Percentiles rank a stretch among this genome's conserved stretches.
Evolutionary conservation across 2,888 invertebrate genomes (phyloP).

Genomic region (Crematogaster levior): DNA sequence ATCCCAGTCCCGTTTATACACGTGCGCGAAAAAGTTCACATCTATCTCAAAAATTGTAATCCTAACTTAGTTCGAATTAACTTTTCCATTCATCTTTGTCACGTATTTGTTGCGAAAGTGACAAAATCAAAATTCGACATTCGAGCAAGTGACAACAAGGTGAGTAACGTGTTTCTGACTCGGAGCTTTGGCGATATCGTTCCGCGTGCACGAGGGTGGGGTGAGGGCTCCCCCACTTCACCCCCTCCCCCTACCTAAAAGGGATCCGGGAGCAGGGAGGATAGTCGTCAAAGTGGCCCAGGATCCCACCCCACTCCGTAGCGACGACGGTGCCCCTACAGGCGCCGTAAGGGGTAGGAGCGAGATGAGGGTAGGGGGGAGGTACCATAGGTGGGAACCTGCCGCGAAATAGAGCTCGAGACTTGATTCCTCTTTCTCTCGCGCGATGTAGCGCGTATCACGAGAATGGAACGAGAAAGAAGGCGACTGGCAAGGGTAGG

Average conservation of each 20-base stretch:
- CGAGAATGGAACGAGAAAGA: conserved; percentile 75
- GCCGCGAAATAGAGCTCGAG: conserved; percentile 78
- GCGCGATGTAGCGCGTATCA: conserved; percentile 58
- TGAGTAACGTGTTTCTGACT: conserved; percentile 50
- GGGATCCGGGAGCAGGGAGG: conserved; percentile 77
- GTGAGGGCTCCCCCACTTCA: conserved; percentile 75
- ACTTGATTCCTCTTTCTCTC: conserved; percentile 66
- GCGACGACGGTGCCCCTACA: conserved; percentile 76
- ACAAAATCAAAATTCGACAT: conserved; percentile 31
- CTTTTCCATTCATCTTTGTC: neutral
- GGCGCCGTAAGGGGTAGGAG: conserved; percentile 77
- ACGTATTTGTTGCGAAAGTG: conserved; percentile 6
- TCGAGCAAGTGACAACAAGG: conserved; percentile 35
- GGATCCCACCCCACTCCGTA: conserved; percentile 81
- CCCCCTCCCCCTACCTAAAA: conserved; percentile 76
- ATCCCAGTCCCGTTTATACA: neutral
- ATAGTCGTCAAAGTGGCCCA: conserved; percentile 77
- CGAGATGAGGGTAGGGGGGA: conserved; percentile 74
- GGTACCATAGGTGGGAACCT: conserved; percentile 81
- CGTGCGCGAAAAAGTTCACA: neutral
- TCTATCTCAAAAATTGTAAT: no score
- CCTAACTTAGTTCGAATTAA: neutral
- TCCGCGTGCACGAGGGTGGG: conserved; percentile 63
- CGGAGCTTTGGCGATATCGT: conserved; percentile 42
- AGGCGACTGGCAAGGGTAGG: conserved; percentile 76